Conservation (phyloP, 2,888 invertebrate species). For the Synanthedon andrenaeformis region DNA sequence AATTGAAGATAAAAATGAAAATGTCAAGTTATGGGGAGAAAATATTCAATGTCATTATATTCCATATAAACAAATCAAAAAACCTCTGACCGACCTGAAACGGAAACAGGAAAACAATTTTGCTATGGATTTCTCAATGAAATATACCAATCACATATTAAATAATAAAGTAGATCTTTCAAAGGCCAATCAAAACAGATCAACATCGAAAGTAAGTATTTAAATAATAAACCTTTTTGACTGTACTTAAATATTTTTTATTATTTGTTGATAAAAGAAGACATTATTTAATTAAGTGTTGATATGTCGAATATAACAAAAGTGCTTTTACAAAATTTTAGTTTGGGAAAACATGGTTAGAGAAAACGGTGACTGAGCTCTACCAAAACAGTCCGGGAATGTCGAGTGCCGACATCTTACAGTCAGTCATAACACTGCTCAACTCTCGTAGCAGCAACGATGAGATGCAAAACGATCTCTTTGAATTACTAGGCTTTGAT, state of each 20-base stretch:
- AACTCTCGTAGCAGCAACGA: conserved; percentile 73
- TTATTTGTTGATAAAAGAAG: too few species aligned
- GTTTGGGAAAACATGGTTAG: conserved; percentile 71
- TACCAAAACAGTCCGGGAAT: conserved; percentile 57
- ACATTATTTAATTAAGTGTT: too few species aligned
- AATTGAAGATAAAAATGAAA: conserved; percentile 33
- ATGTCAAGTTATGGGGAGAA: conserved; percentile 55
- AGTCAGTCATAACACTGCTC: conserved; percentile 71
- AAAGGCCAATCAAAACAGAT: background rate
- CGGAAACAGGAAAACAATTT: conserved; percentile 43
- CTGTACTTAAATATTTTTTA: too few species aligned
- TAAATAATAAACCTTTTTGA: too few species aligned
- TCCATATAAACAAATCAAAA: conserved; percentile 46
- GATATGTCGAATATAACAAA: too few species aligned
- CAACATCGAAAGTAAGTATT: too few species aligned
- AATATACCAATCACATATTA: conserved; percentile 27
- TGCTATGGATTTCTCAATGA: conserved; percentile 64
- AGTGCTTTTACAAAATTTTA: conserved; percentile 23
- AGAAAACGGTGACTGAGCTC: conserved; percentile 61
- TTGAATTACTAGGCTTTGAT: conserved; percentile 91
- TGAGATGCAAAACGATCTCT: conserved; percentile 84
- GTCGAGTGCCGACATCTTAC: conserved; percentile 70
- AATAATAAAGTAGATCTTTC: conserved; percentile 9
- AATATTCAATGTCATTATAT: conserved; percentile 50
- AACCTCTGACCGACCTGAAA: conserved; percentile 48